phyloP scores from a whole-genome alignment of 1,140 invertebrate species.

The Cepaea nemoralis region DNA sequence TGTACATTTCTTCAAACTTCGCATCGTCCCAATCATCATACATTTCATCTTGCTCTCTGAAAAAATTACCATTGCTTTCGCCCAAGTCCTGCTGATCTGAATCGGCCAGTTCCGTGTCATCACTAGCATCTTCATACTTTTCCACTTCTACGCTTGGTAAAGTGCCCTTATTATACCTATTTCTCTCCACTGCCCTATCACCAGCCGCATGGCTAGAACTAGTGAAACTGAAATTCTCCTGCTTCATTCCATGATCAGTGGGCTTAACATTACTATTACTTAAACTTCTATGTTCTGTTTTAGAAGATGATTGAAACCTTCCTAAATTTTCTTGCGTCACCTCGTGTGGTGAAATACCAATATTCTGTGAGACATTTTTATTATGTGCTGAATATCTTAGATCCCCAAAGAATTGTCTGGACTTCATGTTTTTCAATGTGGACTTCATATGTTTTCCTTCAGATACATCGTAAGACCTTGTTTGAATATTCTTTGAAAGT shows the following conservation, averaged over 20 bases:
- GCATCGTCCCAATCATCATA: constrained; percentile 12
- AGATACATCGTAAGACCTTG: background rate
- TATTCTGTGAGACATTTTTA: too few relatives aligned
- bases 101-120: constrained; percentile 20
- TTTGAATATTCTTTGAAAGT: background rate
- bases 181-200: background rate
- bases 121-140: background rate
- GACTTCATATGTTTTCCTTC: background rate
- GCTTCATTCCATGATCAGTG: too few relatives aligned
- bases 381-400: background rate
- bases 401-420: background rate
- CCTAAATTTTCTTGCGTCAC: too few relatives aligned
- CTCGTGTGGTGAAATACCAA: too few relatives aligned
- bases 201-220: background rate
- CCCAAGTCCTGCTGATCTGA: background rate
- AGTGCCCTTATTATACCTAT: background rate
- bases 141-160: background rate
- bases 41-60: background rate
- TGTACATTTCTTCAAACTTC: background rate
- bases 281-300: background rate
- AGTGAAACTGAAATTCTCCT: background rate
- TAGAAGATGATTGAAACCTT: too few relatives aligned
- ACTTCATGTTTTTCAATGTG: background rate
- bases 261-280: background rate
- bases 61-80: background rate